These are phyloP conservation scores for Meandrusa payeni DNA, from an alignment of 2,888 invertebrate genomes.

Conservation along the genomic window DNA sequence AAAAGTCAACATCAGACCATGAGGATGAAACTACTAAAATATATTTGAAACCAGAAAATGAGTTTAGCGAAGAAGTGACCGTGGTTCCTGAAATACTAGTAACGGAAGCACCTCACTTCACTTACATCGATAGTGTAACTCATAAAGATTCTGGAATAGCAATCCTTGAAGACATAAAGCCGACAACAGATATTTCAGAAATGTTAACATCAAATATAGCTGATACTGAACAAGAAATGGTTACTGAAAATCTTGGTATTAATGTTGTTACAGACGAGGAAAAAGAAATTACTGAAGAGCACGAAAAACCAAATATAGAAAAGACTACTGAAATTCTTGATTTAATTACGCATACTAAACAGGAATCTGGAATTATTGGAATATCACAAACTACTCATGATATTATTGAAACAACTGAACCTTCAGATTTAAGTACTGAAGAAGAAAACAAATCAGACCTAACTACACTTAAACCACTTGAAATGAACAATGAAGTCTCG, in stretches of 20 bases:
- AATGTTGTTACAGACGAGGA: neutral
- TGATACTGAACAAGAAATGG: slow-evolving; percentile 6
- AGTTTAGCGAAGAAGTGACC: slow-evolving; percentile 1
- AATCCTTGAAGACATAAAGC: neutral
- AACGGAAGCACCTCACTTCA: neutral
- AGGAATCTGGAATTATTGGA: slow-evolving; percentile 6
- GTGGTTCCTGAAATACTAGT: neutral
- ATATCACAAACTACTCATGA: slow-evolving; percentile 1
- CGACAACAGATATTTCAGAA: slow-evolving; percentile 9
- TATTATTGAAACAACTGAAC: slow-evolving; percentile 9
- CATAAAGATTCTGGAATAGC: neutral
- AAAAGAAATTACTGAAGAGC: slow-evolving; percentile 4
- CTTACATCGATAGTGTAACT: neutral
- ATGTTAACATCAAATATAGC: slow-evolving; percentile 2
- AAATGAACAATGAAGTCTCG: neutral
- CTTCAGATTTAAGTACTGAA: slow-evolving; percentile 1
- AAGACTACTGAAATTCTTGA: slow-evolving; percentile 20
- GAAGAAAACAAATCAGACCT: slow-evolving; percentile 6
- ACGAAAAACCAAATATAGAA: slow-evolving; percentile 11
- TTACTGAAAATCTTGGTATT: slow-evolving; percentile 1
- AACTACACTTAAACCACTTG: neutral
- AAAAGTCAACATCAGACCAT: neutral
- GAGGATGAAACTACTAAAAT: slow-evolving; percentile 4
- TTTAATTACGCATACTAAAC: slow-evolving; percentile 3
- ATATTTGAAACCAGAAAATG: slow-evolving; percentile 1